Conservation (phyloP, 2,888 invertebrate species). For the Drosophila neotestacea region DNA sequence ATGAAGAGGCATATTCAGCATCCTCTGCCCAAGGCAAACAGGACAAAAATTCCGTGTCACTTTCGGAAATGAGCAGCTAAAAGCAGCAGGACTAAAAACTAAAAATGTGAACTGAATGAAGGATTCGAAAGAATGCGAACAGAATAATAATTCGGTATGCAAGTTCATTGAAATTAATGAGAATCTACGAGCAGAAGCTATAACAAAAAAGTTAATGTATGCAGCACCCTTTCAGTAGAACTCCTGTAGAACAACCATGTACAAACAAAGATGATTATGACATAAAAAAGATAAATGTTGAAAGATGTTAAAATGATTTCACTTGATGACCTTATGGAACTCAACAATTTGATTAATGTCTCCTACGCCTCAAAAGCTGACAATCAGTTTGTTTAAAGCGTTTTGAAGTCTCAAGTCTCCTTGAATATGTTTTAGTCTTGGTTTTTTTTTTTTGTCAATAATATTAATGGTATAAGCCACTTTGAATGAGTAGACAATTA, state of each 20-base stretch:
- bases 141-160: conserved; percentile 25
- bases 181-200: conserved; percentile 13
- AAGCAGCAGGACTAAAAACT: conserved; percentile 20
- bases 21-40: conserved; percentile 39
- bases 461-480: conserved; percentile 70
- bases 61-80: conserved; percentile 62
- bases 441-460: conserved; percentile 31
- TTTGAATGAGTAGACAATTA: conserved; percentile 68
- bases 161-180: conserved; percentile 59
- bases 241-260: conserved; percentile 8
- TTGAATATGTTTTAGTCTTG: conserved; percentile 22
- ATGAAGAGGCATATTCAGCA: conserved; percentile 54
- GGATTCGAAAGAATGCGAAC: conserved; percentile 25
- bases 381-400: conserved; percentile 35
- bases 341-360: conserved; percentile 70
- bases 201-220: conserved; percentile 40
- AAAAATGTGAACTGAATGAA: conserved; percentile 28
- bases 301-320: conserved; percentile 42
- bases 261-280: conserved; percentile 41
- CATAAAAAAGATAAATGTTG: conserved; percentile 17
- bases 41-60: conserved; percentile 62
- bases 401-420: conserved; percentile 7
- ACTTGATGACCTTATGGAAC: conserved; percentile 59
- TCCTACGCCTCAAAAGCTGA: conserved; percentile 29
- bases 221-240: not conserved